Evolutionary conservation across 92 coral and sea anemone species (phyloP).

Genomic region (Hydrozoanthus gracilis): DNA sequence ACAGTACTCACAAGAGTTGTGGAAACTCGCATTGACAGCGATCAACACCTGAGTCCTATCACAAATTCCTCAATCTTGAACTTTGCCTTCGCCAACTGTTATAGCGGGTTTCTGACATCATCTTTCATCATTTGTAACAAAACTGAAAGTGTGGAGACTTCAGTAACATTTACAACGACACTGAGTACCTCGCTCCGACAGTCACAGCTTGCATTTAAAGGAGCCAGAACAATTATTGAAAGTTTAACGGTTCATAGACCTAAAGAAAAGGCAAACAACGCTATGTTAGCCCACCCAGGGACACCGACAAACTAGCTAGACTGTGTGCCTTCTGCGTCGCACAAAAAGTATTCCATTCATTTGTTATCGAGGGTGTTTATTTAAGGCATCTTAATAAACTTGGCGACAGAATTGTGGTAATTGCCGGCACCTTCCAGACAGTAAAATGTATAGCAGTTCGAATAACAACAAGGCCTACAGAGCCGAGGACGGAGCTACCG

Average conservation of each 20-base stretch:
- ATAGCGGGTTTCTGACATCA: not conserved
- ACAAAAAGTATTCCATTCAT: conserved; percentile 33
- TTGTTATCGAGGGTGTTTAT: conserved; percentile 62
- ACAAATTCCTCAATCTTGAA: not conserved
- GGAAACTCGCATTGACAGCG: not conserved
- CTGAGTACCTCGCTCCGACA: not conserved
- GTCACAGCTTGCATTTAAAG: not conserved
- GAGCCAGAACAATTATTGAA: not conserved
- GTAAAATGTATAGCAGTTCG: conserved; percentile 28
- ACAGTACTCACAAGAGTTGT: not conserved
- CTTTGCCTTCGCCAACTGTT: not conserved
- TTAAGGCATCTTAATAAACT: conserved; percentile 54
- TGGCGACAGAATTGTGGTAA: conserved; percentile 56
- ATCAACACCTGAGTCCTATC: not conserved
- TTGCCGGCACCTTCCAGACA: conserved; percentile 17
- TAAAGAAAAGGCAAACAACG: not conserved
- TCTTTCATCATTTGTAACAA: conserved; percentile 20
- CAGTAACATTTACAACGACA: not conserved
- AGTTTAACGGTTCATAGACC: not conserved
- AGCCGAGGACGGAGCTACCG: conserved; percentile 31
- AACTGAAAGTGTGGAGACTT: conserved; percentile 4
- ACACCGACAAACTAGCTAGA: conserved; percentile 5
- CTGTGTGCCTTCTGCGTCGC: not conserved
- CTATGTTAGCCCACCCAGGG: not conserved
- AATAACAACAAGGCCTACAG: conserved; percentile 36